phyloP scores from a whole-genome alignment of 2,888 invertebrate species.

The Stictocephala bisonia region DNA sequence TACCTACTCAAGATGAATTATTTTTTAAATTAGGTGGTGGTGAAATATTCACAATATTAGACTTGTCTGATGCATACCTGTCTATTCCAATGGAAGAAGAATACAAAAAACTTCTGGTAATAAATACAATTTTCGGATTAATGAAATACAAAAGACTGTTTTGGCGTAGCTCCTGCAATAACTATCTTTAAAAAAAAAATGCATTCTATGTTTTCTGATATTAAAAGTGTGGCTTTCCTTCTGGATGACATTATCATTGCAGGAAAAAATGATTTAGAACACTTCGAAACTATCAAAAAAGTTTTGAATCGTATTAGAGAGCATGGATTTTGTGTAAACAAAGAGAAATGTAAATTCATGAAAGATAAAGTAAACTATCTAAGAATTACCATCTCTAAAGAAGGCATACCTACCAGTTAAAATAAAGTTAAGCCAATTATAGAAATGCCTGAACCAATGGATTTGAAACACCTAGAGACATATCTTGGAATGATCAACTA shows the following conservation, averaged over 20 bases:
- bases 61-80: neutral
- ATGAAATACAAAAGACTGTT: conserved; percentile 21
- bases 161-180: conserved; percentile 11
- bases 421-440: neutral
- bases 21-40: no score
- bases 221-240: neutral
- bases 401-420: neutral
- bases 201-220: neutral
- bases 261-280: neutral
- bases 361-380: conserved; percentile 14
- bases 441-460: neutral
- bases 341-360: neutral
- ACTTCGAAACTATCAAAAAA: neutral
- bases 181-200: neutral
- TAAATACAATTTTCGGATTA: conserved; percentile 3
- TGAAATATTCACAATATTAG: neutral
- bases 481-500: neutral
- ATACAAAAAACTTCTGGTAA: neutral
- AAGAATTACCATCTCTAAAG: neutral
- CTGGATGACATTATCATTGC: conserved; percentile 3
- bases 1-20: no score
- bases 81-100: conserved; percentile 9
- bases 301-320: neutral
- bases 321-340: neutral
- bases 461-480: neutral